These are phyloP conservation scores for Acanthosepion lycidas DNA, from an alignment of 2,888 invertebrate genomes.

Conservation along the genomic window DNA sequence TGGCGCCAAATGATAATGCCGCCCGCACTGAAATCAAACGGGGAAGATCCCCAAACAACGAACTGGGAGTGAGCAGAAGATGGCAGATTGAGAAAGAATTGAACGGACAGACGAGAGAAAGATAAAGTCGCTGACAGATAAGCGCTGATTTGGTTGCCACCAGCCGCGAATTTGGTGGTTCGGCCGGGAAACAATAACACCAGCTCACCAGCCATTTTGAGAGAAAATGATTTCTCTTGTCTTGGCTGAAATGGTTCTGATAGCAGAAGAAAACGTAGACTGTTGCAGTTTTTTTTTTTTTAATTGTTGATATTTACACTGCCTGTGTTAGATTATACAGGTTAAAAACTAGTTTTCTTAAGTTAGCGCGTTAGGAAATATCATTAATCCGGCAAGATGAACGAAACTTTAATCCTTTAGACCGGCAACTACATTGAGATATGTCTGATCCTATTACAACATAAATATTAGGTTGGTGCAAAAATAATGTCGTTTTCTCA, in stretches of 20 bases:
- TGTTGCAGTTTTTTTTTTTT: not conserved
- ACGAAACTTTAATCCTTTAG: no score
- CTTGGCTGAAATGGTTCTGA: not conserved
- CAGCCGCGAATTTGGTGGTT: constrained; percentile 20
- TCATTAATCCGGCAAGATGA: no score
- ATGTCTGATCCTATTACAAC: no score
- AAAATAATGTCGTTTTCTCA: no score
- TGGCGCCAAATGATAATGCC: not conserved
- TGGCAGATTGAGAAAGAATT: not conserved
- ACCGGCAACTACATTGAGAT: no score
- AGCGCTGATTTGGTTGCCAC: constrained; percentile 7
- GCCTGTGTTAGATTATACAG: no score
- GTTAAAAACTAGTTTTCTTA: no score
- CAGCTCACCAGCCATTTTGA: not conserved
- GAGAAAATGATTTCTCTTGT: not conserved
- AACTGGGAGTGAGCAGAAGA: not conserved
- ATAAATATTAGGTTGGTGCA: no score
- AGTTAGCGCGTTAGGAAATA: no score
- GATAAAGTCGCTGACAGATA: not conserved
- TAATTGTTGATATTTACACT: not conserved
- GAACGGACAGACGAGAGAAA: not conserved
- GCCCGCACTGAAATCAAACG: not conserved
- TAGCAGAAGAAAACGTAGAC: not conserved
- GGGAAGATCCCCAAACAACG: not conserved
- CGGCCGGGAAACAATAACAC: constrained; percentile 33